Evolutionary conservation across 2,797 vertebrate species (phyloP), one percentile per base, ranked within the genome.

Genomic region (Rhabdophis nuchalis): DNA sequence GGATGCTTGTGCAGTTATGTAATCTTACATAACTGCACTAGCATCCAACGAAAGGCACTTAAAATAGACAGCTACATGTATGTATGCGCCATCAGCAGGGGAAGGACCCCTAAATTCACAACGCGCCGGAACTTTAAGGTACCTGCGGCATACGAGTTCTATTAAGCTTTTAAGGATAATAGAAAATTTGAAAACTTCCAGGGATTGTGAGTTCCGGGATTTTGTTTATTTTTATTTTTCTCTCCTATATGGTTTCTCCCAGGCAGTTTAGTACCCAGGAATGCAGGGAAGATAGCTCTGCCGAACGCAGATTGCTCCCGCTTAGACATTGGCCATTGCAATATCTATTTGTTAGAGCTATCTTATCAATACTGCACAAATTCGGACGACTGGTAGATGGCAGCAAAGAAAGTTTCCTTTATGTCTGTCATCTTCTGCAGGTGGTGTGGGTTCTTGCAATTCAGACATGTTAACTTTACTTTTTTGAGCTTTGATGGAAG

Each of bases 61-160:
- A 7, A 1, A 11, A 13, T 0, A 16, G 91, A 29, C 60, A 13
- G 23, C n/a, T 32, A 50, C 1, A 0, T 2, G 0, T 0, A 0
- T 2, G 0, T 0, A 0, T 2, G 1, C 72, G 57, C 29, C 14
- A 0, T 1, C 13, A 11, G 1, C 8, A 29, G 0, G 1, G 5
- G 12, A 57, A 53, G 52, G 53, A 25, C 25, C 32, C 32, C 57
- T 10, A 20, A 20, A 23, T 82, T 86, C 29, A 29, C 27, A 50
- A n/a, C 14, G 85, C 85, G 46, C 72, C 87, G 91, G 87, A 92
- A 61, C 23, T 64, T 46, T 36, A 5, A 25, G 27, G 12, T 25
- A 25, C 5, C 29, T 0, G 41, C 3, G 9, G 10, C 61, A 25
- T 56, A 56, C 13, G 89, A 23, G 13, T 27, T 58, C 27, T 87